Evolutionary conservation across 2,888 invertebrate genomes (phyloP).

Genomic region (Diachrysia chrysitis): DNA sequence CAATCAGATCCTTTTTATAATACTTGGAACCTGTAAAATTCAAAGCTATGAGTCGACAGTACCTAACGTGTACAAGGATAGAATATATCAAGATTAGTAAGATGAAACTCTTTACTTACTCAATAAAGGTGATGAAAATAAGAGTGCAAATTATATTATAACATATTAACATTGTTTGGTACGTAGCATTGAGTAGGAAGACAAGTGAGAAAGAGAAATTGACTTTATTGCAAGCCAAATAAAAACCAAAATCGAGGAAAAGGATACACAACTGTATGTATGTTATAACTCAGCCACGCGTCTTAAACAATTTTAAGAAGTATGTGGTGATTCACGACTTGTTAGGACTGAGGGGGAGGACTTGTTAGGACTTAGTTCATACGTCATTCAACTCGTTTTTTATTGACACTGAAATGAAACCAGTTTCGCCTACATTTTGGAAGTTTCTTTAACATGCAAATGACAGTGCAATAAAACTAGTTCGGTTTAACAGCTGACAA

Average conservation of each 20-base stretch:
- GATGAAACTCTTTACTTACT: no score
- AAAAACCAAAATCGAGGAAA: neutral
- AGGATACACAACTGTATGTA: neutral
- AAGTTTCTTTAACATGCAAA: neutral
- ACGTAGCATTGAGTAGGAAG: no score
- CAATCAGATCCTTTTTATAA: no score
- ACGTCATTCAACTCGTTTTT: neutral
- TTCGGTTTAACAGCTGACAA: constrained; percentile 12
- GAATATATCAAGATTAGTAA: no score
- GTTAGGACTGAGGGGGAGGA: neutral
- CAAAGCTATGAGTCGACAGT: no score
- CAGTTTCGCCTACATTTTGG: neutral
- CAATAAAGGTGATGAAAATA: no score
- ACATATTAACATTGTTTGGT: no score
- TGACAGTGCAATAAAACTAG: constrained; percentile 10
- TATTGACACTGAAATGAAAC: neutral
- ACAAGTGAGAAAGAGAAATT: no score
- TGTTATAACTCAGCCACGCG: neutral
- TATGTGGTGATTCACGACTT: neutral
- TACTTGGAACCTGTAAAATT: no score
- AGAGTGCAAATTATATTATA: no score
- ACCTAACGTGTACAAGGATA: no score
- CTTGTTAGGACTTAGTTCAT: neutral
- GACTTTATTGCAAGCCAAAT: neutral
- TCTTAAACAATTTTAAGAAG: neutral